Percentiles rank a stretch among this genome's conserved stretches.
Evolutionary conservation across 1,140 invertebrate genomes (phyloP).

Genomic region (Tetramorium alpestre): DNA sequence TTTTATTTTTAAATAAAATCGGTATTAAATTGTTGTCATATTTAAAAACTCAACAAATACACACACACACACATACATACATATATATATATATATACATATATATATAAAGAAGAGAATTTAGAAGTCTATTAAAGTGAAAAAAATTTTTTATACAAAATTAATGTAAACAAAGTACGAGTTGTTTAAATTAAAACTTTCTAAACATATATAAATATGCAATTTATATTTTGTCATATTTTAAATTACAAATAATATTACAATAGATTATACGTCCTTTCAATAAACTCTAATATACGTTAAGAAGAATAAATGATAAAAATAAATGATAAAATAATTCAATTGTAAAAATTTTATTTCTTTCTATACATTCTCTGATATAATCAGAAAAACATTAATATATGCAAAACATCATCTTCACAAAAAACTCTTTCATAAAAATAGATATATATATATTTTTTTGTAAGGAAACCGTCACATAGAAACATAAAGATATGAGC

Average conservation of each 20-base stretch:
- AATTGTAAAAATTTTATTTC: constrained; percentile 6
- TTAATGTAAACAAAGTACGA: not conserved
- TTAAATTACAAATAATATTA: not conserved
- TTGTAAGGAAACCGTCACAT: not conserved
- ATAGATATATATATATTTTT: not conserved
- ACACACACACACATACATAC: too few relatives aligned
- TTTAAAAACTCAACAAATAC: too few relatives aligned
- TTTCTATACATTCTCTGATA: not conserved
- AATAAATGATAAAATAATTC: constrained; percentile 7
- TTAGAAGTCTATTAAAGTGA: not conserved
- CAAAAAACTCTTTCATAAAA: constrained; percentile 9
- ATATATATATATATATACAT: too few relatives aligned
- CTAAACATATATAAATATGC: not conserved
- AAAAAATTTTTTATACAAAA: not conserved
- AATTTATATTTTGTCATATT: not conserved
- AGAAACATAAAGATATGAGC: not conserved
- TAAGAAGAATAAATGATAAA: not conserved
- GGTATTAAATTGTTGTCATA: too few relatives aligned
- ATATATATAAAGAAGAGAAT: not conserved
- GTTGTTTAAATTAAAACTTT: not conserved
- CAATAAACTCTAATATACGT: not conserved
- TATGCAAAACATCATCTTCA: not conserved
- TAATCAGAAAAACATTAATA: constrained; percentile 14
- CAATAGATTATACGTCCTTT: not conserved
- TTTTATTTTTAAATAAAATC: too few relatives aligned